Percentiles rank a stretch among this genome's conserved stretches.
These are phyloP conservation scores for Aphodius granarius DNA, from an alignment of 2,888 invertebrate species.

Conservation along the genomic window DNA sequence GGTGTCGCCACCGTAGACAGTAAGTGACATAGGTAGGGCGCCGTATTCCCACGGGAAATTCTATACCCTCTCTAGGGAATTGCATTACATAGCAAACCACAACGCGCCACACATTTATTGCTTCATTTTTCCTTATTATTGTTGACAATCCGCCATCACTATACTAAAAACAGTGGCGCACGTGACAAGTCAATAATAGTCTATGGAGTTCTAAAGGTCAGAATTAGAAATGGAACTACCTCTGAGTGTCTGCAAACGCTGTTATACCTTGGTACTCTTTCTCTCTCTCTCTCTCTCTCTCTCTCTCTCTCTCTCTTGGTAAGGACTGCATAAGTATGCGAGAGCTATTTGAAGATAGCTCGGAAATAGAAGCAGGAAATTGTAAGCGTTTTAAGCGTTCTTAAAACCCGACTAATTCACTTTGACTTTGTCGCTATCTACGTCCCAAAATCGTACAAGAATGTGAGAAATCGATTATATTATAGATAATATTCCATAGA, in stretches of 20 bases:
- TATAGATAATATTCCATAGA: no score
- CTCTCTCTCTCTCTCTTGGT: no score
- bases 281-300: no score
- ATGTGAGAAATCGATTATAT: no score
- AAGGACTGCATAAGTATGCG: background rate
- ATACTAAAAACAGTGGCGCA: background rate
- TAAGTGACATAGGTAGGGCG: background rate
- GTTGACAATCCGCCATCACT: background rate
- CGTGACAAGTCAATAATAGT: background rate
- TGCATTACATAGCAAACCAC: constrained; percentile 29
- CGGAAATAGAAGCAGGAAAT: background rate
- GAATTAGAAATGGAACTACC: background rate
- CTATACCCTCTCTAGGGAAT: constrained; percentile 22
- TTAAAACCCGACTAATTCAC: background rate
- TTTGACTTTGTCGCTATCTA: background rate
- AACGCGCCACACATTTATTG: constrained; percentile 3
- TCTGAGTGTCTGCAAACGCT: background rate
- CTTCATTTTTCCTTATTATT: background rate
- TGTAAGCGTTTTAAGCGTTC: background rate
- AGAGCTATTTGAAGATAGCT: background rate
- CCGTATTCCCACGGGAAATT: constrained; percentile 17
- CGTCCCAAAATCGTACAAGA: background rate
- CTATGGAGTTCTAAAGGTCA: background rate
- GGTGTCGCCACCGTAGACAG: background rate
- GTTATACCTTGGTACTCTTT: no score